phyloP scores from a whole-genome alignment of 2,113 vertebrate species.

The Indri indri region DNA sequence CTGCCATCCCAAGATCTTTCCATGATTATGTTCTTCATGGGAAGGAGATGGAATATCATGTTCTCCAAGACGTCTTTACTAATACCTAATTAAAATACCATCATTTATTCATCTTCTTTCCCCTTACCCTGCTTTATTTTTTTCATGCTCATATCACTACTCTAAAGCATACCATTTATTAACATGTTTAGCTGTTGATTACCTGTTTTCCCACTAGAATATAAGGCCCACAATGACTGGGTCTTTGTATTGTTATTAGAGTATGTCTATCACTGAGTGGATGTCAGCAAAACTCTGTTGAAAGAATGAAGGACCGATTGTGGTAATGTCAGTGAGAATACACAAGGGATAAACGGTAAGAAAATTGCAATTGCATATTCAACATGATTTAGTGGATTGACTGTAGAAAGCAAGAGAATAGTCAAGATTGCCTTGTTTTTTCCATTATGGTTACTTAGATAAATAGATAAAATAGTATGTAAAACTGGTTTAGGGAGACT shows the following conservation, averaged over 20 bases:
- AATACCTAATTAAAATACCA: background rate
- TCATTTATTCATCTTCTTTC: background rate
- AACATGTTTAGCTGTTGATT: background rate
- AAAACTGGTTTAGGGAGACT: background rate
- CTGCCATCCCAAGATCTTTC: background rate
- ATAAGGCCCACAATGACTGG: background rate
- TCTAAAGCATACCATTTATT: background rate
- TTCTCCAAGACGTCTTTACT: background rate
- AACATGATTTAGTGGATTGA: background rate
- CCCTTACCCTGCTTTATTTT: background rate
- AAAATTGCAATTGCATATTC: background rate
- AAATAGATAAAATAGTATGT: background rate
- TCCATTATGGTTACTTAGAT: background rate
- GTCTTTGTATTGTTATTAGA: background rate
- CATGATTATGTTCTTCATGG: background rate
- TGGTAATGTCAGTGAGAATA: background rate
- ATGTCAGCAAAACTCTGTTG: background rate
- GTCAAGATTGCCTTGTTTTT: background rate
- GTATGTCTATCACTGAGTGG: background rate
- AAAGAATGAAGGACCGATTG: background rate
- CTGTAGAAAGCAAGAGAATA: background rate
- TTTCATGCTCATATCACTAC: background rate
- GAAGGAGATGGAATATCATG: background rate
- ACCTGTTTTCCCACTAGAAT: background rate
- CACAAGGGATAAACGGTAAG: background rate